These are phyloP conservation scores for Pseudachorutes palmiensis DNA, from an alignment of 1,140 invertebrate genomes.

Conservation along the genomic window DNA sequence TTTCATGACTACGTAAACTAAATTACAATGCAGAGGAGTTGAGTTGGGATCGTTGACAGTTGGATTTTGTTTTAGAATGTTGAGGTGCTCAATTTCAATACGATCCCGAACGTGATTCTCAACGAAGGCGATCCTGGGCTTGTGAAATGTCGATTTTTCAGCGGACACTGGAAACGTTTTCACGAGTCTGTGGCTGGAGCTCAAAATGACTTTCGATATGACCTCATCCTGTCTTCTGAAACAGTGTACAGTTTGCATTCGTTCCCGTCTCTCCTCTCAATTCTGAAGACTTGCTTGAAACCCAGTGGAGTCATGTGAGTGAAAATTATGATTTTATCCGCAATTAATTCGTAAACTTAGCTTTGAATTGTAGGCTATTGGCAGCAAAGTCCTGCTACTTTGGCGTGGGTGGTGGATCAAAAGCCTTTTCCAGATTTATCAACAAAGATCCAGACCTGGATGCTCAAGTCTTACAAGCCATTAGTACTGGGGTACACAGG, in stretches of 20 bases:
- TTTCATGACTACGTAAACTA: conserved; percentile 85
- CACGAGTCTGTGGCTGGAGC: conserved; percentile 27
- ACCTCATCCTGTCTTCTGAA: conserved; percentile 78
- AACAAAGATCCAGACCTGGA: conserved; percentile 49
- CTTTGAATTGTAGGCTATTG: conserved; percentile 49
- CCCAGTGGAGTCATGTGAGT: conserved; percentile 53
- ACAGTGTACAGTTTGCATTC: conserved; percentile 80
- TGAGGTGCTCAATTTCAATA: conserved; percentile 62
- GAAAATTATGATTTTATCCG: conserved; percentile 1
- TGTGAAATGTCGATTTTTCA: conserved; percentile 57
- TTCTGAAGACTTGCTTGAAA: conserved; percentile 61
- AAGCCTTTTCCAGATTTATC: conserved; percentile 49
- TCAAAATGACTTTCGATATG: conserved; percentile 53
- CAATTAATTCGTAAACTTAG: background rate
- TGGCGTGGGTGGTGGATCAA: conserved; percentile 73
- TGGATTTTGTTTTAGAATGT: conserved; percentile 53
- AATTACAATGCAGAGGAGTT: conserved; percentile 3
- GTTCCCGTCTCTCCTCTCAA: conserved; percentile 61
- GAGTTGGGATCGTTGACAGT: background rate
- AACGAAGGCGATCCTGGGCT: conserved; percentile 51
- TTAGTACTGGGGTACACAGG: conserved; percentile 45
- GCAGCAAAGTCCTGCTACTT: conserved; percentile 83
- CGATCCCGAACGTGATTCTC: conserved; percentile 67
- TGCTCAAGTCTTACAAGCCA: conserved; percentile 52
- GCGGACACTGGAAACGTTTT: conserved; percentile 66